Percentiles rank a stretch among this genome's conserved stretches.
These are phyloP conservation scores for Pemphredon lugubris DNA, from an alignment of 2,888 invertebrate genomes.

Conservation along the genomic window DNA sequence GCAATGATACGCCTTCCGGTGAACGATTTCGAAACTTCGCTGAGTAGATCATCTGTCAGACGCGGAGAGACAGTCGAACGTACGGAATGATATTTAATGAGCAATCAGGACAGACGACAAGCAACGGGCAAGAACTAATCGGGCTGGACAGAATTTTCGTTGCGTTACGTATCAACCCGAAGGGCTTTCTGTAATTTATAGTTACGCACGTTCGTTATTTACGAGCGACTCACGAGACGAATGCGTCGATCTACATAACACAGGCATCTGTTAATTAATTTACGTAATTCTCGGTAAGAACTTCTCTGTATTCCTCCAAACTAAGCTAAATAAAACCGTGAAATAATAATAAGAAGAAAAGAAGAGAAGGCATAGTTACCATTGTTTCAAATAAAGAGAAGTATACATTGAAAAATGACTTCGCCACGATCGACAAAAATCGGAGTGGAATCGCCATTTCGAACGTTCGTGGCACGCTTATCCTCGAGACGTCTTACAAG, in stretches of 20 bases:
- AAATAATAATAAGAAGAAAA: background rate
- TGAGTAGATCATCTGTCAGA: slow-evolving; percentile 10
- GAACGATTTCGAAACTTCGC: slow-evolving; percentile 2
- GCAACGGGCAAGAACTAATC: background rate
- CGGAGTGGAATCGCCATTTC: no score
- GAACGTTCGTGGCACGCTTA: no score
- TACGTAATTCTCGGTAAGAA: background rate
- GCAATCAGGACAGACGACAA: slow-evolving; percentile 3
- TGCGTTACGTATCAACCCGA: slow-evolving; percentile 22
- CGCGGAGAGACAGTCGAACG: slow-evolving; percentile 7
- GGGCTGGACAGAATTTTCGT: slow-evolving; percentile 28
- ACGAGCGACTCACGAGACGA: slow-evolving; percentile 25
- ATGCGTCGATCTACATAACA: slow-evolving; percentile 7
- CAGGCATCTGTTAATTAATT: slow-evolving; percentile 6
- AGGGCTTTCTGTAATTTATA: slow-evolving; percentile 9
- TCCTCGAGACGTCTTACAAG: no score
- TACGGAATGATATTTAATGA: slow-evolving; percentile 29
- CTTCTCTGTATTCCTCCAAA: background rate
- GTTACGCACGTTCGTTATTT: slow-evolving; percentile 30
- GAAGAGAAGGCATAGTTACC: no score
- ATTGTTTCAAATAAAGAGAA: no score
- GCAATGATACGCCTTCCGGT: background rate
- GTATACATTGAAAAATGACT: no score
- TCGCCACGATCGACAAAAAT: no score
- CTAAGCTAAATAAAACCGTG: no score